Conservation (phyloP, 2,888 invertebrate genomes). For the Watsonalla cultraria region DNA sequence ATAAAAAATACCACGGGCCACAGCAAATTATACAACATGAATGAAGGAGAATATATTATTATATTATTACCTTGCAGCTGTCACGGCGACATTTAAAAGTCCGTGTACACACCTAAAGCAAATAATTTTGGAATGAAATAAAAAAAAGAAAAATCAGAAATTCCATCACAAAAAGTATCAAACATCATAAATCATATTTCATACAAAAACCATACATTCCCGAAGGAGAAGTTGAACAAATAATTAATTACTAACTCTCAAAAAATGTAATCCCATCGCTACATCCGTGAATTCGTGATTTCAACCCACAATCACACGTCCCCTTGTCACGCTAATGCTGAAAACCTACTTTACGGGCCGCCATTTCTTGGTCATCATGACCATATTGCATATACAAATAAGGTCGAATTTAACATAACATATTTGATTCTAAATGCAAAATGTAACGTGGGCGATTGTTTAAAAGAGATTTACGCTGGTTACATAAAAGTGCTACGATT, state of each 20-base stretch:
- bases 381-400: neutral
- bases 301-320: neutral
- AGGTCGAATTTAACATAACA: neutral
- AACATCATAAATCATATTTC: neutral
- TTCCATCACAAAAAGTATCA: no score
- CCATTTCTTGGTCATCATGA: neutral
- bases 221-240: neutral
- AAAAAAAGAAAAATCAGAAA: no score
- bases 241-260: neutral
- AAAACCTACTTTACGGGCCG: neutral
- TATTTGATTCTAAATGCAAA: neutral
- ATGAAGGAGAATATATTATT: no score
- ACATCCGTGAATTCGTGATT: neutral
- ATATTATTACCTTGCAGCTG: no score
- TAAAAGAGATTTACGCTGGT: neutral
- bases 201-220: neutral
- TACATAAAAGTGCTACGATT: neutral
- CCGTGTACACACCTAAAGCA: no score
- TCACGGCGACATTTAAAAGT: no score
- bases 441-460: neutral
- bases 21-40: no score
- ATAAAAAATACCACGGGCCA: no score
- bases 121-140: no score
- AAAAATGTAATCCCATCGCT: neutral
- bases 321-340: neutral